phyloP scores from a whole-genome alignment of 2,113 vertebrate genomes.

The Oreochromis niloticus region DNA sequence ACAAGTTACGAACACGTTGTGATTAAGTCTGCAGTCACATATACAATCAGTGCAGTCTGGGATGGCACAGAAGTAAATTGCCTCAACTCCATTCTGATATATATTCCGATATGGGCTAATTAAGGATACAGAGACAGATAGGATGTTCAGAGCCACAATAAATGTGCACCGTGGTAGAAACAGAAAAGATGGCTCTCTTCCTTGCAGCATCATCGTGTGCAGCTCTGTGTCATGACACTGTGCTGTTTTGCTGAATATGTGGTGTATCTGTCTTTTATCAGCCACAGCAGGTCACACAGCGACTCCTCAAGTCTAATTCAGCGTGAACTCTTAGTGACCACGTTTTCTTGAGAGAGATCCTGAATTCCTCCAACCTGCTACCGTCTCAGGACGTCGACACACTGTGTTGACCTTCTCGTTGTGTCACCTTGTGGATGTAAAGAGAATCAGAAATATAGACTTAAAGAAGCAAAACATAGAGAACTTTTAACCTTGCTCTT shows the following conservation, averaged over 20 bases:
- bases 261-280: background rate
- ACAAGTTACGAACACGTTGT: slow-evolving; percentile 2
- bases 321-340: background rate
- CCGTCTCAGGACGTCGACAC: background rate
- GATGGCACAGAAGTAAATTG: background rate
- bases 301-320: slow-evolving; percentile 1
- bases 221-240: background rate
- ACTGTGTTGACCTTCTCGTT: background rate
- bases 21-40: slow-evolving; percentile 11
- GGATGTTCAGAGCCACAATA: background rate
- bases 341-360: background rate
- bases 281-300: background rate
- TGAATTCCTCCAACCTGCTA: background rate
- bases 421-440: background rate
- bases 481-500: background rate
- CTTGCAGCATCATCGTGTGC: background rate
- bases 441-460: background rate
- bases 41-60: background rate
- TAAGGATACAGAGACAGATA: background rate
- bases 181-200: background rate
- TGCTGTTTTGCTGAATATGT: background rate
- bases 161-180: background rate
- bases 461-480: background rate
- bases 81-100: background rate
- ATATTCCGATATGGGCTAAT: background rate